Evolutionary conservation across 2,888 invertebrate genomes (phyloP), one percentile per base, ranked within the genome.

Genomic region (Melikaiella ostensackeni): DNA sequence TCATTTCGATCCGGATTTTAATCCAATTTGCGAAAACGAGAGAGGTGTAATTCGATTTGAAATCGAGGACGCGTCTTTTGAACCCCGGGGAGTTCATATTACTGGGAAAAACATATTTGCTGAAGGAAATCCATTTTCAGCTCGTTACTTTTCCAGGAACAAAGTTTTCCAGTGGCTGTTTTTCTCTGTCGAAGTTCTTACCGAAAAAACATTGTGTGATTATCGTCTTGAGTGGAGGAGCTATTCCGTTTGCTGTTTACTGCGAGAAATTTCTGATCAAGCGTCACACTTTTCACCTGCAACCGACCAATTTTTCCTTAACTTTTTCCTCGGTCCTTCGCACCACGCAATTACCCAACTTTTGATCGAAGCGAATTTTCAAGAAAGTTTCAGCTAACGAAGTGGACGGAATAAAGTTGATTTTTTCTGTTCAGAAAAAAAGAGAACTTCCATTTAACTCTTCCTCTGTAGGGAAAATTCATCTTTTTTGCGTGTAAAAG

Each of bases 341-440:
- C 50, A 7, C 38, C 38, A 62, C 27, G 74, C 70, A 63, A 78
- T 76, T 76, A 70, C 50, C 70, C n/a, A 70, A 70, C 70, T 70
- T 70, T 70, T 70, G 21, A 70, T 50, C 46, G 70, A 70, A 50
- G 30, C 50, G 70, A 70, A 70, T 70, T 70, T n/a, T 70, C 50
- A 70, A 70, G 42, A 46, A 70, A 70, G 50, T 70, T 70, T 42
- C 19, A 30, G 30, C 70, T 70, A 70, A 70, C 70, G 30, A 70
- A 70, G 70, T 70, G 50, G 50, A 50, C 50, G 30, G 30, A 50
- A 50, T n/a, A 50, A 50, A 50, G 70, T 70, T 70, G 33, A 46
- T 46, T 70, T 66, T 59, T 59, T 55, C 50, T 59, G 57, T 27
- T 9, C 0, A 9, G 9, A 27, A 59, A 27, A 57, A 59, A 59